Conservation (phyloP, 2,888 invertebrate genomes). For the Cosmia pyralina region DNA sequence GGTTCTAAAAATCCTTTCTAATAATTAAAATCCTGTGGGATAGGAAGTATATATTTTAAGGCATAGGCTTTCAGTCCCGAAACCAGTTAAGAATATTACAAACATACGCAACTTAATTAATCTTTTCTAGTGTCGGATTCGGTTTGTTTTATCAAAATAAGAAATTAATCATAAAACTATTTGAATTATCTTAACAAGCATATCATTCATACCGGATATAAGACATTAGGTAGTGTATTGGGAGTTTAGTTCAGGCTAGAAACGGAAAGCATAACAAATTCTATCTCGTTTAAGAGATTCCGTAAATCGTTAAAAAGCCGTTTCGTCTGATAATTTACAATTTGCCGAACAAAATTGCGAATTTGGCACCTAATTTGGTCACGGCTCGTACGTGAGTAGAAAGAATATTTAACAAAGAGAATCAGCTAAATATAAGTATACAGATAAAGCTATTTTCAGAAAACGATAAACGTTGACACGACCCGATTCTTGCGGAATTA, state of each 20-base stretch:
- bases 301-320: conserved; percentile 25
- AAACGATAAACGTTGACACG: background rate
- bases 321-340: conserved; percentile 34
- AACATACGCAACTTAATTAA: background rate
- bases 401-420: background rate
- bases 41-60: too few relatives aligned
- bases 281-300: conserved; percentile 29
- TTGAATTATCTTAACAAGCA: background rate
- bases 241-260: conserved; percentile 13
- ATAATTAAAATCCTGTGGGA: too few relatives aligned
- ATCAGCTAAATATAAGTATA: background rate
- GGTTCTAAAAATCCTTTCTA: background rate
- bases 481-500: background rate
- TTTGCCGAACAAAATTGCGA: conserved; percentile 26
- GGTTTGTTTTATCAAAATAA: background rate
- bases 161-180: background rate
- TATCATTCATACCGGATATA: conserved; percentile 1
- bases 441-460: background rate
- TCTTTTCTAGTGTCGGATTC: background rate
- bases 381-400: conserved; percentile 14
- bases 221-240: background rate
- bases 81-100: background rate
- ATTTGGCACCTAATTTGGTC: conserved; percentile 53
- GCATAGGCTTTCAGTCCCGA: background rate
- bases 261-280: conserved; percentile 56